A percentile compares a stretch with the other conserved stretches of the same genome.
phyloP scores from a whole-genome alignment of 2,888 invertebrate genomes.

The Spisula solida region DNA sequence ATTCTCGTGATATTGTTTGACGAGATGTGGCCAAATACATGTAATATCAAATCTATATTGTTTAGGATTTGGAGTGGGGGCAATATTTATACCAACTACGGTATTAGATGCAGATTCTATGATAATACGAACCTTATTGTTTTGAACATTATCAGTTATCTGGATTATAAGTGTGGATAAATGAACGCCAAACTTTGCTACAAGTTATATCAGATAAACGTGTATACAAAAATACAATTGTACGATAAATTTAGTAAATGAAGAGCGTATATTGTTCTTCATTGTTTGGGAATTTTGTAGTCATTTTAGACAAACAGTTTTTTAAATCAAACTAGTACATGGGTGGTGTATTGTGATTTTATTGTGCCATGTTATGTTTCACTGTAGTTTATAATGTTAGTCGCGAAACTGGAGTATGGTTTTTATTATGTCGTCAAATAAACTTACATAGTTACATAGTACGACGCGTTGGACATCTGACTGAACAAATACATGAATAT shows the following conservation, averaged over 20 bases:
- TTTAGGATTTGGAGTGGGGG: neutral
- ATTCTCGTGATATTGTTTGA: too few relatives aligned
- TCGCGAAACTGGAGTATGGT: too few relatives aligned
- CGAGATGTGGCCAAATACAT: too few relatives aligned
- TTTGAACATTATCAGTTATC: neutral
- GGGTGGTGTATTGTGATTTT: neutral
- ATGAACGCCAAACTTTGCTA: neutral
- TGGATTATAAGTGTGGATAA: slow-evolving; percentile 7
- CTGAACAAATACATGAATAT: too few relatives aligned
- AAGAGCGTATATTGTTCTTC: neutral
- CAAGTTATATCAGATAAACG: slow-evolving; percentile 1
- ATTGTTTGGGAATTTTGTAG: neutral
- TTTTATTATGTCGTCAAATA: too few relatives aligned
- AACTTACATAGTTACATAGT: too few relatives aligned
- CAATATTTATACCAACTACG: neutral
- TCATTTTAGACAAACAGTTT: neutral
- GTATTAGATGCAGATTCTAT: neutral
- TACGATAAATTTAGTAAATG: neutral
- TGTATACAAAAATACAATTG: slow-evolving; percentile 5
- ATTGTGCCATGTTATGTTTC: too few relatives aligned
- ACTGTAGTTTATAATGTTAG: too few relatives aligned
- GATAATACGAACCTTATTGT: neutral
- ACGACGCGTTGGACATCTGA: too few relatives aligned
- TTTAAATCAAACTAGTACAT: neutral
- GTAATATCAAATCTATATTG: neutral